These are phyloP conservation scores for Geotrypetes seraphini DNA, from an alignment of 2,797 vertebrate species.

Conservation along the genomic window DNA sequence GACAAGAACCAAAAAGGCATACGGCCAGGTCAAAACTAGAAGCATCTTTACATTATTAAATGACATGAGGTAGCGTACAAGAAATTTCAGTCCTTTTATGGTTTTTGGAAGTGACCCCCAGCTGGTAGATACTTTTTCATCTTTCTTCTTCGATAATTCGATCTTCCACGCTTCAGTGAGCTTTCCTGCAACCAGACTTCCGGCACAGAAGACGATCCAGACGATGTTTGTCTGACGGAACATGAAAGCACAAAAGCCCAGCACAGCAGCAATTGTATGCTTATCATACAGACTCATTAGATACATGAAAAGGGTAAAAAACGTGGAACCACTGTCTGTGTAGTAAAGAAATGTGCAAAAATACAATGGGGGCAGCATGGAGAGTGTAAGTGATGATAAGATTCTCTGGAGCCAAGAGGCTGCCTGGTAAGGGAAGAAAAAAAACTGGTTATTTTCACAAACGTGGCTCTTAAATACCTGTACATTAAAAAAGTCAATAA, in stretches of 20 bases:
- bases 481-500: not conserved
- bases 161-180: slow-evolving; percentile 76
- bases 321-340: slow-evolving; percentile 86
- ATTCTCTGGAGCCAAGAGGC: slow-evolving; percentile 65
- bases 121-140: slow-evolving; percentile 55
- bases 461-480: no score
- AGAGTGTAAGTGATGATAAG: slow-evolving; percentile 71
- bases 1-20: slow-evolving; percentile 42
- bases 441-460: slow-evolving; percentile 7
- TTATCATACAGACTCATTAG: slow-evolving; percentile 90
- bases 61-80: slow-evolving; percentile 49
- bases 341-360: slow-evolving; percentile 98
- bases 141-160: slow-evolving; percentile 73
- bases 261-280: slow-evolving; percentile 79
- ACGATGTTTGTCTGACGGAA: slow-evolving; percentile 94
- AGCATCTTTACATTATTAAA: slow-evolving; percentile 51
- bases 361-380: slow-evolving; percentile 84
- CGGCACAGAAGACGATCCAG: slow-evolving; percentile 89
- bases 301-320: slow-evolving; percentile 90
- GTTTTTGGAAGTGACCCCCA: slow-evolving; percentile 53
- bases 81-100: slow-evolving; percentile 54
- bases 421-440: slow-evolving; percentile 49
- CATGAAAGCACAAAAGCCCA: slow-evolving; percentile 79
- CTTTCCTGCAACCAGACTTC: slow-evolving; percentile 66
- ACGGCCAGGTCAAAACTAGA: slow-evolving; percentile 71